Conservation (phyloP, 1,140 invertebrate species). For the Heliconius hewitsoni region DNA sequence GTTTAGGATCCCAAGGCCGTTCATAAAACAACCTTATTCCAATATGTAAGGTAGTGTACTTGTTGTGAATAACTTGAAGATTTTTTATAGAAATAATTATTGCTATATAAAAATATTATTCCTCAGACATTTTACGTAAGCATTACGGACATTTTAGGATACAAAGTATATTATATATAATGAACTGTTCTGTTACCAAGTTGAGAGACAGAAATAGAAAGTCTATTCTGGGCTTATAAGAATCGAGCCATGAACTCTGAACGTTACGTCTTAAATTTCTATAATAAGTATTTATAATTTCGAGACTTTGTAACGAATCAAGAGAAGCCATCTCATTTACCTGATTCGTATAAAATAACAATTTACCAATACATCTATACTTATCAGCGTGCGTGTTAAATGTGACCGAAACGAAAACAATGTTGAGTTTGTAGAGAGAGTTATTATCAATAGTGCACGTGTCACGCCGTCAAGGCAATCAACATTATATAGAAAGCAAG, state of each 20-base stretch:
- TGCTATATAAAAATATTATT: too few species aligned
- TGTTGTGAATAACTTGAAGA: slow-evolving; percentile 13
- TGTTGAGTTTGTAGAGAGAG: slow-evolving; percentile 7
- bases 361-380: not conserved
- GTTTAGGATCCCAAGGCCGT: slow-evolving; percentile 38
- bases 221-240: not conserved
- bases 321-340: not conserved
- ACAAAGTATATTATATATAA: not conserved
- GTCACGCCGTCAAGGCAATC: slow-evolving; percentile 35
- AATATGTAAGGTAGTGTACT: slow-evolving; percentile 36
- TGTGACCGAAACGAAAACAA: slow-evolving; percentile 15
- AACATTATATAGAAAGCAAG: slow-evolving; percentile 32
- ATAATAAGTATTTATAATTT: not conserved
- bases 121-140: not conserved
- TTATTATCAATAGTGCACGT: slow-evolving; percentile 36
- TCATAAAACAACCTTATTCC: slow-evolving; percentile 33
- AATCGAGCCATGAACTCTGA: not conserved
- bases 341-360: not conserved
- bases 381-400: not conserved
- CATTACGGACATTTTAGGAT: not conserved
- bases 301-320: not conserved
- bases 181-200: not conserved
- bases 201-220: slow-evolving; percentile 3
- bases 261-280: not conserved
- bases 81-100: not conserved